Evolutionary conservation across 2,113 vertebrate genomes (phyloP).

Genomic region (Potamarius usumacintae): DNA sequence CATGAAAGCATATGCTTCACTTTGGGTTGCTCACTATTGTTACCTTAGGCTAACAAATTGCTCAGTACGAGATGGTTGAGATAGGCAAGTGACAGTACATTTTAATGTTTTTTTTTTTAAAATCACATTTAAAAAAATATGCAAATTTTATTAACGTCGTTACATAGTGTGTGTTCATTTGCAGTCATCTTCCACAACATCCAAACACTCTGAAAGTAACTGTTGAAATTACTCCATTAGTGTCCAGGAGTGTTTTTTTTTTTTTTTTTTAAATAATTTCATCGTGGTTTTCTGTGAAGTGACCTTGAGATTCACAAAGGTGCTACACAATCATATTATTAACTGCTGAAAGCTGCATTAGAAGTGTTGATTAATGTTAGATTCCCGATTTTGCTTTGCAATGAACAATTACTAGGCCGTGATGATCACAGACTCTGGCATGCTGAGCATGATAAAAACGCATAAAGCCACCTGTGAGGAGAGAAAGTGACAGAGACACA

Average conservation of each 20-base stretch:
- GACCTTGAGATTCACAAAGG: slow-evolving; percentile 18
- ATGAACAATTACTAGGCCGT: slow-evolving; percentile 13
- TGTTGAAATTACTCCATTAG: not conserved
- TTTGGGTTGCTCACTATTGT: not conserved
- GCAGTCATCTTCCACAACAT: not conserved
- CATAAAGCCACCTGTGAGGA: slow-evolving; percentile 34
- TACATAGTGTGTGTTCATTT: not conserved
- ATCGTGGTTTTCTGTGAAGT: not conserved
- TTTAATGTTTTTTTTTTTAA: not conserved
- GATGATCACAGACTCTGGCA: slow-evolving; percentile 26
- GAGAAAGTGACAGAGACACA: slow-evolving; percentile 11
- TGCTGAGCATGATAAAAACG: slow-evolving; percentile 44
- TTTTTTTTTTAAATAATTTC: not conserved
- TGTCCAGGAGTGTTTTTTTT: not conserved
- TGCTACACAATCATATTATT: not conserved
- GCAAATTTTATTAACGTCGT: not conserved
- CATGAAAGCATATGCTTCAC: not conserved
- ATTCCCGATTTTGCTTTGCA: slow-evolving; percentile 22
- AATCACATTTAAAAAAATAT: not conserved
- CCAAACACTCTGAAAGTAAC: not conserved
- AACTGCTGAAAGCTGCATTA: slow-evolving; percentile 31
- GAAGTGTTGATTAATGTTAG: slow-evolving; percentile 40
- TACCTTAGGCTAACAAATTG: not conserved
- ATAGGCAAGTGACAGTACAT: not conserved
- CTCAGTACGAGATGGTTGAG: not conserved